These are phyloP conservation scores for pig (Sus scrofa) DNA, from an alignment of 2,113 vertebrate species.

Conservation along the genomic window DNA sequence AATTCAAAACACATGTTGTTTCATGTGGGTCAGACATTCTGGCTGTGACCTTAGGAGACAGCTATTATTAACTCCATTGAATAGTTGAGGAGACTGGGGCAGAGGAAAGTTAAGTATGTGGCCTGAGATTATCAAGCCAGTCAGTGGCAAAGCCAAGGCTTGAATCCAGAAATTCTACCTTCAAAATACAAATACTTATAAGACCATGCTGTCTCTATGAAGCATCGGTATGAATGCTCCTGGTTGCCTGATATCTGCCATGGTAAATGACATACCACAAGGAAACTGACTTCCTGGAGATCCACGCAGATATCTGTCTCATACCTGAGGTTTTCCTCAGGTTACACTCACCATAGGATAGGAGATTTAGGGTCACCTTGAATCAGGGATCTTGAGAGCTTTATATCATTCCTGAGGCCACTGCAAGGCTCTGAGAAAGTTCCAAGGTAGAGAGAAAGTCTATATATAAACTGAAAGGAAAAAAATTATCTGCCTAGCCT, in stretches of 20 bases:
- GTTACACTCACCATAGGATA: not conserved
- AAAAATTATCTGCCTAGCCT: not conserved
- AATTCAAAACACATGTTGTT: not conserved
- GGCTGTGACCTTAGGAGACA: not conserved
- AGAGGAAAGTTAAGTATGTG: not conserved
- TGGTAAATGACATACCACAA: not conserved
- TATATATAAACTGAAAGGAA: not conserved
- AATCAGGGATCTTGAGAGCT: not conserved
- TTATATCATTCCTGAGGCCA: not conserved
- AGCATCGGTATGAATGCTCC: not conserved
- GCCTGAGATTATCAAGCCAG: not conserved
- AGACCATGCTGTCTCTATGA: fast-evolving
- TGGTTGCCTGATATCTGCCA: no score
- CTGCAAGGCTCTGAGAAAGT: not conserved
- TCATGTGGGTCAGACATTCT: not conserved
- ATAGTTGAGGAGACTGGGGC: not conserved
- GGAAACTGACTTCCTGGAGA: not conserved
- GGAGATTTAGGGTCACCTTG: not conserved
- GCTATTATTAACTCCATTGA: not conserved
- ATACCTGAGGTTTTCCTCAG: not conserved
- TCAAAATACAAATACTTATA: not conserved
- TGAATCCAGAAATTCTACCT: not conserved
- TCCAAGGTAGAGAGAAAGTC: not conserved
- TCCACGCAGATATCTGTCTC: not conserved
- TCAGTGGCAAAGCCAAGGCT: not conserved